A percentile compares a stretch with the other conserved stretches of the same genome.
These are phyloP conservation scores for Trinorchestia longiramus DNA, from an alignment of 1,140 invertebrate genomes.

Conservation along the genomic window DNA sequence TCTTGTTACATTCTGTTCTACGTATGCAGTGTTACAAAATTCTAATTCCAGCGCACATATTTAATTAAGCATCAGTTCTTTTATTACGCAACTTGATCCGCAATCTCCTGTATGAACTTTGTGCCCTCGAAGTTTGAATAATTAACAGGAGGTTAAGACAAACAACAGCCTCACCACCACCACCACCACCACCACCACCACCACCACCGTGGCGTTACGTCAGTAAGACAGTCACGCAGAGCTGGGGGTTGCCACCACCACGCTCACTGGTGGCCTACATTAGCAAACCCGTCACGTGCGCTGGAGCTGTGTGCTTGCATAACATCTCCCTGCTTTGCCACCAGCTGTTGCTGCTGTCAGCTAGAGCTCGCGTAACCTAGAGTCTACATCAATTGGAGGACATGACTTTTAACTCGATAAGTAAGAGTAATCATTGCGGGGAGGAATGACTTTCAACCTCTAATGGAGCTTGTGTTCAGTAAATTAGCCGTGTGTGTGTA, in stretches of 20 bases:
- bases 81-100: neutral
- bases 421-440: neutral
- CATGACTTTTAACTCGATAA: neutral
- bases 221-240: constrained; percentile 16
- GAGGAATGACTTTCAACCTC: neutral
- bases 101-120: neutral
- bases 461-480: neutral
- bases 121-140: neutral
- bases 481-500: too few relatives aligned
- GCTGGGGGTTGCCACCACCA: neutral
- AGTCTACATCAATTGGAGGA: neutral
- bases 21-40: neutral
- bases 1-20: too few relatives aligned
- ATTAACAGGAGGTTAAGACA: neutral
- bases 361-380: neutral
- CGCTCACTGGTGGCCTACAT: constrained; percentile 40
- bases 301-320: neutral
- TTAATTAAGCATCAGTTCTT: neutral
- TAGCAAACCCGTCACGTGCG: constrained; percentile 45
- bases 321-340: neutral
- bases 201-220: neutral
- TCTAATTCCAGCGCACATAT: neutral
- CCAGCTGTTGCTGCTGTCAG: constrained; percentile 21
- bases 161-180: neutral
- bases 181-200: neutral